Conservation (phyloP, 2,888 invertebrate species). For the Mythimna impura region DNA sequence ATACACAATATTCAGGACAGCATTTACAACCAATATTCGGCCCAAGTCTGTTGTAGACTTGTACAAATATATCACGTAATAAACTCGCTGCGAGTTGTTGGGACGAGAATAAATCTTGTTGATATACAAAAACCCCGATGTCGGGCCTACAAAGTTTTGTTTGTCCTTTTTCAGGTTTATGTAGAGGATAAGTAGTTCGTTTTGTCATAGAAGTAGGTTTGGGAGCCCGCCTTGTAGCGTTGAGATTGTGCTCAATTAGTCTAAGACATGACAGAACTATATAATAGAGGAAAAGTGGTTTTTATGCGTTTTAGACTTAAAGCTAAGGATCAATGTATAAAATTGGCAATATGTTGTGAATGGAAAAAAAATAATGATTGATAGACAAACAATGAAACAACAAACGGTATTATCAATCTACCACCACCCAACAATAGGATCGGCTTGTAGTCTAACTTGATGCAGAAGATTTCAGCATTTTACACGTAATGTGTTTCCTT, state of each 20-base stretch:
- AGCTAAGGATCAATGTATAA: too few species aligned
- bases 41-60: conserved; percentile 39
- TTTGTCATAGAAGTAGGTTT: background rate
- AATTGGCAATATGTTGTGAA: too few species aligned
- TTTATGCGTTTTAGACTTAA: too few species aligned
- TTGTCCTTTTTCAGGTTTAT: conserved; percentile 33
- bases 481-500: too few species aligned
- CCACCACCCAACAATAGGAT: too few species aligned
- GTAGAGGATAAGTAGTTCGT: conserved; percentile 18
- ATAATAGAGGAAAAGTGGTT: too few species aligned
- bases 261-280: background rate
- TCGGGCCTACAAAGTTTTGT: conserved; percentile 15
- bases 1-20: conserved; percentile 12
- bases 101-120: conserved; percentile 31
- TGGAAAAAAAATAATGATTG: too few species aligned
- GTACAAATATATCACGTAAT: conserved; percentile 40
- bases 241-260: background rate
- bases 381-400: too few species aligned
- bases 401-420: too few species aligned
- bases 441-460: too few species aligned
- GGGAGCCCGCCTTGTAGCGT: background rate
- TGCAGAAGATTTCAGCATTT: too few species aligned
- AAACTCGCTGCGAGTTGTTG: conserved; percentile 29
- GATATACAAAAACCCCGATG: conserved; percentile 24
- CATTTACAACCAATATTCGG: conserved; percentile 15